Conservation (phyloP, 2,797 vertebrate genomes). For the Pseudocheirus occidentalis region DNA sequence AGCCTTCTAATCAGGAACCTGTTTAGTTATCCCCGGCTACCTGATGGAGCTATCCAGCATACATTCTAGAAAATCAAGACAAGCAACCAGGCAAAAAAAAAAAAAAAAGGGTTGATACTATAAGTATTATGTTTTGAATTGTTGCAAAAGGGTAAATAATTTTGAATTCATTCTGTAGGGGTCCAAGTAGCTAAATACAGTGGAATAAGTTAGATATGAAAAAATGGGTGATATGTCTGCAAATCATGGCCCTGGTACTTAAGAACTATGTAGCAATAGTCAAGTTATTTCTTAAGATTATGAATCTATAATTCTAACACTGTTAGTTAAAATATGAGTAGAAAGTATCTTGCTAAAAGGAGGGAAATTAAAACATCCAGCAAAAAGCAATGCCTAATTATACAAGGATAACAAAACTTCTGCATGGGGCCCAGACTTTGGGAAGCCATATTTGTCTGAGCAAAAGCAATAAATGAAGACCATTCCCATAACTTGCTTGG, state of each 20-base stretch:
- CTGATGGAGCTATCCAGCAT: neutral
- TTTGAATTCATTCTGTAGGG: neutral
- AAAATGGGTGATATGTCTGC: neutral
- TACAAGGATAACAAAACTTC: conserved; percentile 23
- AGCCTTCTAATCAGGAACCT: neutral
- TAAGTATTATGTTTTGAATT: neutral
- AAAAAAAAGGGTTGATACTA: neutral
- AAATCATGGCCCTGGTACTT: neutral
- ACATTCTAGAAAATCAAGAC: neutral
- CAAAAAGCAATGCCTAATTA: conserved; percentile 34
- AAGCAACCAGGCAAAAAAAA: neutral
- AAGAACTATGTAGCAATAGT: neutral
- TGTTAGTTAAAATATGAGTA: neutral
- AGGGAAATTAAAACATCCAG: conserved; percentile 27
- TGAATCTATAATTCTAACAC: neutral
- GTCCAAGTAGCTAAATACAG: neutral
- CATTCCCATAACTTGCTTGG: conserved; percentile 35
- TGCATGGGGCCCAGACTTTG: neutral
- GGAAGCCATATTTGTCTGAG: neutral
- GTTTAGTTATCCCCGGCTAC: neutral
- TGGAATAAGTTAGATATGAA: neutral
- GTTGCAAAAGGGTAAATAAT: neutral
- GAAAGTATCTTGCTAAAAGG: neutral
- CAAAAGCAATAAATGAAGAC: conserved; percentile 10
- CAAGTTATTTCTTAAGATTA: neutral